Conservation (phyloP, 2,797 vertebrate species). For the Sylvia borin region DNA sequence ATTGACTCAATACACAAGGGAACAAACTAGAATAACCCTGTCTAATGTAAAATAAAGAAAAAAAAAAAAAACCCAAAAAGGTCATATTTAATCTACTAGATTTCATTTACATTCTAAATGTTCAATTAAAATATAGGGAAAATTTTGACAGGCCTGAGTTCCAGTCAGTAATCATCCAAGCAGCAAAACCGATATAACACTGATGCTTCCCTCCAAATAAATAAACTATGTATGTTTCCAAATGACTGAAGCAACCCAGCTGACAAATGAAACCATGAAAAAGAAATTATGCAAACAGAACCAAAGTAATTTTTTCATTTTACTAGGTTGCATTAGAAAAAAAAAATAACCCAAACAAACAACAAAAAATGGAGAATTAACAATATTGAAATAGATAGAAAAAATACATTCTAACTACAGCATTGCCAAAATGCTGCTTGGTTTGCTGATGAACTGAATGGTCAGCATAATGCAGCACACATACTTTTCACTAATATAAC, state of each 20-base stretch:
- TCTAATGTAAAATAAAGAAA: not conserved
- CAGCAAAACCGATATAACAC: not conserved
- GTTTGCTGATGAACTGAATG: not conserved
- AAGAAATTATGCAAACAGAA: not conserved
- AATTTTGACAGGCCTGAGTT: not conserved
- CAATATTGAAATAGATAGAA: not conserved
- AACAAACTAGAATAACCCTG: not conserved
- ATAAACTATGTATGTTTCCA: not conserved
- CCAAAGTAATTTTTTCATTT: not conserved
- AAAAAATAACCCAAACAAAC: not conserved
- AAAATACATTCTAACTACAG: not conserved
- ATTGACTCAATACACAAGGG: not conserved
- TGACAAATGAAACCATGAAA: not conserved
- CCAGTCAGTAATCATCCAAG: not conserved
- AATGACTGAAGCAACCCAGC: not conserved
- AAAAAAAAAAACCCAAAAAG: not conserved
- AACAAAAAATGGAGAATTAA: not conserved
- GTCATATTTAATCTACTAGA: not conserved
- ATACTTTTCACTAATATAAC: not conserved
- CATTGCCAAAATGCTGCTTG: not conserved
- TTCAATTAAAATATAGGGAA: not conserved
- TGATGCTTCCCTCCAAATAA: not conserved
- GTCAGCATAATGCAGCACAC: not conserved
- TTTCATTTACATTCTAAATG: not conserved
- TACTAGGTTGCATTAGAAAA: not conserved